These are phyloP conservation scores for Andricus quercusramuli DNA, from an alignment of 2,888 invertebrate species.

Conservation along the genomic window DNA sequence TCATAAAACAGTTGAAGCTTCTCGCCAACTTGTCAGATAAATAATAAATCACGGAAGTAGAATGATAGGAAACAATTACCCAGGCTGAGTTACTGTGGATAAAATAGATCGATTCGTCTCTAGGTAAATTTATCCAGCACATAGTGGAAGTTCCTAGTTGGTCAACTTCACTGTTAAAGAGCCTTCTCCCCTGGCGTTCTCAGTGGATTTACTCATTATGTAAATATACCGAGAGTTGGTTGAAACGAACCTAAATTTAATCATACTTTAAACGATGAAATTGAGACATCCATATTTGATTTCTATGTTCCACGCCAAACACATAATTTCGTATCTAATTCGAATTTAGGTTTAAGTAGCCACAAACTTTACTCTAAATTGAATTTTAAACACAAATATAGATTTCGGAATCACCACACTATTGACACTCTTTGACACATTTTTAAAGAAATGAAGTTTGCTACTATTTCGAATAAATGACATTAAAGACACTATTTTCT, in stretches of 20 bases:
- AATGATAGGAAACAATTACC: not conserved
- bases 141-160: not conserved
- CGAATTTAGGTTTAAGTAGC: not conserved
- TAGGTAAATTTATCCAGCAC: not conserved
- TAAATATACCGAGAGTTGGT: not conserved
- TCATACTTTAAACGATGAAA: not conserved
- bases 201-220: not conserved
- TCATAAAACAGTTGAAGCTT: not conserved
- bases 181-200: not conserved
- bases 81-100: not conserved
- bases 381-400: not conserved
- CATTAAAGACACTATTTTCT: too few species aligned
- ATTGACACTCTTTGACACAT: too few species aligned
- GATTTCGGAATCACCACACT: too few species aligned
- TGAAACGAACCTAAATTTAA: not conserved
- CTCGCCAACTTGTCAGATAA: not conserved
- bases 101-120: not conserved
- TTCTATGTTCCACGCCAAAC: conserved; percentile 7
- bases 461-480: too few species aligned
- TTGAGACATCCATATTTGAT: not conserved
- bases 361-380: not conserved
- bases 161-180: conserved; percentile 1
- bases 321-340: not conserved
- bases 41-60: not conserved
- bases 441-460: too few species aligned